A percentile compares a stretch with the other conserved stretches of the same genome.
Conservation (phyloP, 2,113 vertebrate species). For the Cricetomys ansorgei region DNA sequence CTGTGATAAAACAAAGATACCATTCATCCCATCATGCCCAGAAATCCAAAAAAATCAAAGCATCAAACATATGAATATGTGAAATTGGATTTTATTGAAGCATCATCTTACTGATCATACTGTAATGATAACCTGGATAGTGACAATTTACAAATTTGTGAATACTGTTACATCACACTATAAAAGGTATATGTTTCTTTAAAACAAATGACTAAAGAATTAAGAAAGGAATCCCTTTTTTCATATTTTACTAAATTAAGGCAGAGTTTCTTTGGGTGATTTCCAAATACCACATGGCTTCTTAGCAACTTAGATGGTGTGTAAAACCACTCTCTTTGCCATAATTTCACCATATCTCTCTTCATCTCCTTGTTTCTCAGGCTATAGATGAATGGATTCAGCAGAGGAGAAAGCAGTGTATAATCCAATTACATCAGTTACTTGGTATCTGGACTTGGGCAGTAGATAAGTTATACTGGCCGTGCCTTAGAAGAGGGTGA, state of each 20-base stretch:
- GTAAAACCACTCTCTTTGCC: conserved; percentile 7
- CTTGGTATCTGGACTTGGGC: conserved; percentile 68
- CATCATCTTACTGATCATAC: not conserved
- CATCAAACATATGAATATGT: not conserved
- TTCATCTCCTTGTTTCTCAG: conserved; percentile 73
- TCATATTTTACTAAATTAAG: not conserved
- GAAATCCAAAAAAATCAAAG: conserved; percentile 43
- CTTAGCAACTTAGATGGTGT: not conserved
- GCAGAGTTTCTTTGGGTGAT: not conserved
- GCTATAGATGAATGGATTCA: conserved; percentile 76
- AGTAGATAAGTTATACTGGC: conserved; percentile 74
- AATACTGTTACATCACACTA: not conserved
- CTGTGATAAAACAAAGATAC: not conserved
- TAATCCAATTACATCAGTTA: conserved; percentile 71
- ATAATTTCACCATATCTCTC: conserved; percentile 51
- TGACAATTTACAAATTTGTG: not conserved
- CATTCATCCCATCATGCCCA: not conserved
- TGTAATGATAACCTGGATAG: not conserved
- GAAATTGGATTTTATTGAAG: not conserved
- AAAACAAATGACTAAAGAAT: not conserved
- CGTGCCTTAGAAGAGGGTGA: conserved; percentile 77
- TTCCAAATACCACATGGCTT: not conserved
- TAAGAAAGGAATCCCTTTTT: not conserved
- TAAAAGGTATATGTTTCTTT: not conserved
- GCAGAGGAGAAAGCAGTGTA: conserved; percentile 50